Base-by-base conservation (phyloP, 2,113 vertebrate genomes). In the Centrocercus urophasianus region DNA sequence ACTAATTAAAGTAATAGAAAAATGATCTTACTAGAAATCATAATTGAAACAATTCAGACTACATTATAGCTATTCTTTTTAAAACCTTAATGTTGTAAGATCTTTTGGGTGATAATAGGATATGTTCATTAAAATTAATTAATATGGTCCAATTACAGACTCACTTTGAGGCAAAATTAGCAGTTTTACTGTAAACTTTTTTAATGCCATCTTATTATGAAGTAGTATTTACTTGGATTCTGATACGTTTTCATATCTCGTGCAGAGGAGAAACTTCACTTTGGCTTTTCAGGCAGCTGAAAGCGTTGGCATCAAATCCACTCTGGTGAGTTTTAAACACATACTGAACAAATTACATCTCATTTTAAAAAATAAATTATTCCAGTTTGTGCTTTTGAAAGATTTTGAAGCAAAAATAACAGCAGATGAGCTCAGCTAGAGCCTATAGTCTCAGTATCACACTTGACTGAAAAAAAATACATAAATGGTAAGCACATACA, bases 201-300 rank as follows among this genome's bases (percentile, higher is more conserved):
- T 45, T 40, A 74, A 45, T 17, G 66, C 18, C 18, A 13, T 40
- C 83, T 85, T 83, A 20, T 66, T 73, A 5, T 32, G 48, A 86
- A 75, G 21, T 64, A 78, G 16, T 48, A 64, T 89, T 87, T 92
- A 16, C 13, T 81, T 75, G 30, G 47, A 48, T 93, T 86, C 83
- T 95, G 61, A 96, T 48, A 11, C 72, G 25, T 34, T 93, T 76
- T 88, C 82, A 1, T 76, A 48, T 89, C 69, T 64, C 54, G 79
- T 67, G 34, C 97, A 99, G 99, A 98, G 98, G 97, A 98, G 99
- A 96, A 99, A 99, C 97, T 99, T 99, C 96, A 99, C 98, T 6
- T 96, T 99, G 94, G 99, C 99, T 60, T 99, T 99, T 98, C 99
- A 99, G 96, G 99, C 99, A 27, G 99, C 99, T 43, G 99, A 99